These are phyloP conservation scores for Ageneiosus marmoratus DNA, from an alignment of 2,113 vertebrate genomes.

Conservation along the genomic window DNA sequence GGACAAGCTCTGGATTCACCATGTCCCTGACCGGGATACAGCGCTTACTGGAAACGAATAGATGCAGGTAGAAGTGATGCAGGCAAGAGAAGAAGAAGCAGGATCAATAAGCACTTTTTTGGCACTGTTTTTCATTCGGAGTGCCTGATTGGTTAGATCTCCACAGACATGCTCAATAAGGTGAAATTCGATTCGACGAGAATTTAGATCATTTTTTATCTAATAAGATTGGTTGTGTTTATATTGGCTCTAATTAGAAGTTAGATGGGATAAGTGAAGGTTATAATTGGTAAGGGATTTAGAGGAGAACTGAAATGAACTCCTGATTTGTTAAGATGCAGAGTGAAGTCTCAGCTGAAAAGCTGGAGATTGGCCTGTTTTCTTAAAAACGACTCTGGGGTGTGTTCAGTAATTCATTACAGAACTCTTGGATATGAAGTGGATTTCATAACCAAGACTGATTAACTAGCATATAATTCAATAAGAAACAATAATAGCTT, in stretches of 20 bases:
- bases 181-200: conserved; percentile 11
- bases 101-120: background rate
- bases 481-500: background rate
- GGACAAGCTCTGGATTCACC: background rate
- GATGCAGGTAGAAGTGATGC: too few species aligned
- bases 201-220: background rate
- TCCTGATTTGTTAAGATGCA: conserved; percentile 1
- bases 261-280: conserved; percentile 1
- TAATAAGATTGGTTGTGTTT: background rate
- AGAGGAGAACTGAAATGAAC: conserved; percentile 1
- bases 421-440: background rate
- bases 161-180: background rate
- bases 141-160: conserved; percentile 16
- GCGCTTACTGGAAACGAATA: background rate
- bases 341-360: background rate
- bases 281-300: conserved; percentile 19
- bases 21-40: background rate
- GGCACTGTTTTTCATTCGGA: conserved; percentile 2
- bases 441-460: background rate
- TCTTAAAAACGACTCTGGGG: background rate
- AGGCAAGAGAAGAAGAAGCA: background rate
- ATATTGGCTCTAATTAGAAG: conserved; percentile 6
- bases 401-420: background rate
- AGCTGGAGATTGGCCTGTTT: background rate
- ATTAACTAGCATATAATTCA: background rate